These are phyloP conservation scores for Polymixis flavicincta DNA, from an alignment of 2,888 invertebrate genomes.

Conservation along the genomic window DNA sequence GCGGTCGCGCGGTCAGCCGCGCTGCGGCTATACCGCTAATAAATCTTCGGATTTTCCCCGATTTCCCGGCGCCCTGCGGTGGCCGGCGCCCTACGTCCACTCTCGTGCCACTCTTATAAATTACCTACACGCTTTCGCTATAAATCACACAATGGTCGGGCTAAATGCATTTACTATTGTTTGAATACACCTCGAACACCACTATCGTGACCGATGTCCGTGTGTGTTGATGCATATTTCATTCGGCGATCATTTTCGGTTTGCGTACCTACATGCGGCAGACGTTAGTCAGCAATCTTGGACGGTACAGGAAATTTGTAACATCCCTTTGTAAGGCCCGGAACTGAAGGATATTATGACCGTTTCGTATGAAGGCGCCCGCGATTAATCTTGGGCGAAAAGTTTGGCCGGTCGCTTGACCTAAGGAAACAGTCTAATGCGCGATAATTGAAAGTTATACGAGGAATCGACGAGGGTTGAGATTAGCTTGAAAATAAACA, in stretches of 20 bases:
- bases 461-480: conserved; percentile 70
- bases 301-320: conserved; percentile 79
- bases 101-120: conserved; percentile 88
- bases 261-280: conserved; percentile 70
- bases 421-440: conserved; percentile 84
- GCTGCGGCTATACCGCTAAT: conserved; percentile 82
- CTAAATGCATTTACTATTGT: conserved; percentile 90
- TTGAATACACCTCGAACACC: conserved; percentile 85
- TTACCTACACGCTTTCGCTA: conserved; percentile 89
- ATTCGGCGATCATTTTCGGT: conserved; percentile 74
- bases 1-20: conserved; percentile 83
- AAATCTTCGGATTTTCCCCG: conserved; percentile 90
- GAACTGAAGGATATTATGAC: conserved; percentile 83
- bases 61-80: conserved; percentile 87
- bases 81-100: conserved; percentile 79
- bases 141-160: conserved; percentile 88
- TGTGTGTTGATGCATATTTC: conserved; percentile 77
- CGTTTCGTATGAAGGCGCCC: conserved; percentile 78
- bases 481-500: conserved; percentile 73
- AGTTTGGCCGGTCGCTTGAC: conserved; percentile 74
- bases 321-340: conserved; percentile 82
- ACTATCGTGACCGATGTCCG: conserved; percentile 75
- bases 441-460: conserved; percentile 83
- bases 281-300: conserved; percentile 81
- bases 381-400: conserved; percentile 81